Base-by-base conservation (phyloP, 1,140 invertebrate genomes). In the Holcopasites calliopsidis region DNA sequence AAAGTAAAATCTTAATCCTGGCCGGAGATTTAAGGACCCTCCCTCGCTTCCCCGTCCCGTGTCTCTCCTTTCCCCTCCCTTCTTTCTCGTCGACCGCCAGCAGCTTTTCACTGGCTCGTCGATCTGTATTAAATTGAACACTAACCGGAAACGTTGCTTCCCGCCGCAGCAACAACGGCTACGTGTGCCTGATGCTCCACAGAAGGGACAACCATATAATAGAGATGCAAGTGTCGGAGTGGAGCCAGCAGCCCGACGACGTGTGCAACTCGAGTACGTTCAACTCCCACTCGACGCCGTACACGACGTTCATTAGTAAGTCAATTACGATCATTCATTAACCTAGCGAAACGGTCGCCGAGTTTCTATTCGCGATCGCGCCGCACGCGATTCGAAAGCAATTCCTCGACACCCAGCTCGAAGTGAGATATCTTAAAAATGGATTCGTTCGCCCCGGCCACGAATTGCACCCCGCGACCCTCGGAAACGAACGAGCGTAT, bases 181-280 rank as follows among this genome's bases (percentile, higher is more conserved):
- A 92, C 83, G 91, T 93, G 31, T 94, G 93, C 83, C 88, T 93
- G 84, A 91, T 92, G 38, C 90, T 94, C 75, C 92, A 94, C 81
- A 90, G 87, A 69, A 90, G 93, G 76, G 93, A 93, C 82, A 87
- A 89, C 44, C 92, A 93, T 80, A 93, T 94, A 21, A 93, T 94
- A 61, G 93, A 94, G 85, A 89, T 93, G 85, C 93, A 93, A 76
- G 93, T 94, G 64, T 93, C 93, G 72, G 84, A 84, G 50, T 91
- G 92, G 84, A 91, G 89, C 83, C 91, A 93, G 35, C 88, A 91
- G 64, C 85, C 89, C 31, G 90, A 90, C 81, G 86, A 91, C 55
- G 88, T 87, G 70, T 91, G 90, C 88, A 88, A 86, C 68, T 76
- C 87, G 66, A 87, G 64, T 71, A 83, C 79, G 71, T 91, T 91